Base-by-base conservation (phyloP, 2,113 vertebrate species). In the Nycticorax nycticorax region DNA sequence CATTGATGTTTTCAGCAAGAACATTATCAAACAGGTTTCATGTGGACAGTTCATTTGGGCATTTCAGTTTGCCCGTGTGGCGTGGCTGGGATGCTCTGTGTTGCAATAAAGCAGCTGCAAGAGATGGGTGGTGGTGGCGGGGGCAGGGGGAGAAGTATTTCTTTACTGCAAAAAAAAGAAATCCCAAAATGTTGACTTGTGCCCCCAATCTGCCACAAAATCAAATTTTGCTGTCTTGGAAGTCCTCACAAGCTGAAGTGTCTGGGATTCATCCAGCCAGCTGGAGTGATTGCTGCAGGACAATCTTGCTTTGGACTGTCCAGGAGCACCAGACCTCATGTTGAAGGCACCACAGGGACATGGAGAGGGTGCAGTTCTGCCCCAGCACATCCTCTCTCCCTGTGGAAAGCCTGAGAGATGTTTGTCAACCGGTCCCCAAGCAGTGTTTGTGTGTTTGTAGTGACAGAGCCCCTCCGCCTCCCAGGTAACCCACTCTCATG, bases 21-120 rank as follows among this genome's bases (percentile, higher is more conserved):
- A 63, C n/a, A 23, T 95, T 87, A 89, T 84, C 86, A 77, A 89
- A 52, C 59, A 81, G 37, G 93, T 84, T 93, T 86, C 45, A 24
- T 95, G 71, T 95, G 68, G 80, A 63, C 0, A 2, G 23, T 89
- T 43, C 41, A 43, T 43, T 43, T 43, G 41, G 59, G 77, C 73
- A 63, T 81, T 89, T 84, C 56, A 41, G 76, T 76, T 59, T 59
- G 75, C 12, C 82, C 3, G 0, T 45, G 64, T 6, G 7, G 45
- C 1, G 0, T 71, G 83, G 86, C 94, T 66, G 76, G 50, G 75
- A 62, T 80, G 2, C 82, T 93, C 75, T 71, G 57, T 64, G 47
- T 68, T 60, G 45, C 85, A 71, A 16, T 16, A 5, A 8, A 73
- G 47, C 24, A 8, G 33, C 72, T 92, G 83, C 78, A 93, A 87